Conservation (phyloP, 2,113 vertebrate species). For the Pelvicachromis taeniatus region DNA sequence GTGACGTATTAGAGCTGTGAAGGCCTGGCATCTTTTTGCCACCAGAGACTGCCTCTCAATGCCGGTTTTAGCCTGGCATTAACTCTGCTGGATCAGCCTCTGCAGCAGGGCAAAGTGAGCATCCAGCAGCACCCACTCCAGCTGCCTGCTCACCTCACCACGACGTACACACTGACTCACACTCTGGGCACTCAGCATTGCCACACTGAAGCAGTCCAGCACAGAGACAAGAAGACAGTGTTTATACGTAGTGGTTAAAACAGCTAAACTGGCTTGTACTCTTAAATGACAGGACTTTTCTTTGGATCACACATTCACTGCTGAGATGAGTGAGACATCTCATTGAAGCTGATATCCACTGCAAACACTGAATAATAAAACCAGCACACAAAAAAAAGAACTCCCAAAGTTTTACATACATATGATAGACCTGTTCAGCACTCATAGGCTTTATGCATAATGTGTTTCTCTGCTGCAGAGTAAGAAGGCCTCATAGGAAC, state of each 20-base stretch:
- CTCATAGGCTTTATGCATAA: constrained; percentile 36
- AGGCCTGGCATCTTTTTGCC: constrained; percentile 50
- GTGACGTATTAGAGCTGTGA: constrained; percentile 40
- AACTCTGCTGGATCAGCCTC: constrained; percentile 55
- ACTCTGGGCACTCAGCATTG: constrained; percentile 59
- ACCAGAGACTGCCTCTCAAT: constrained; percentile 28
- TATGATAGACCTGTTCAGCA: constrained; percentile 61
- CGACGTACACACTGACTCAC: constrained; percentile 65
- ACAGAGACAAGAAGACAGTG: neutral
- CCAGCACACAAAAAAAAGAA: neutral
- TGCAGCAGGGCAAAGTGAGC: constrained; percentile 68
- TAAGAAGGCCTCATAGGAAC: constrained; percentile 65
- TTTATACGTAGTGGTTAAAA: neutral
- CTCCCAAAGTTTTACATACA: constrained; percentile 38
- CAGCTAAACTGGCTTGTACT: neutral
- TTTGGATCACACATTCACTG: neutral
- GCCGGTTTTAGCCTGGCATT: neutral
- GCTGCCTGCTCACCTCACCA: constrained; percentile 59
- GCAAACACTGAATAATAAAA: neutral
- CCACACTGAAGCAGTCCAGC: constrained; percentile 38
- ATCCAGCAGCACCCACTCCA: constrained; percentile 68
- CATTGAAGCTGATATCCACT: neutral
- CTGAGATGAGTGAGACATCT: neutral
- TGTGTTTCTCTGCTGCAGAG: constrained; percentile 45
- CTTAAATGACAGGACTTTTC: neutral